Base-by-base conservation (phyloP, 1,140 invertebrate genomes). In the Cecropterus lyciades region DNA sequence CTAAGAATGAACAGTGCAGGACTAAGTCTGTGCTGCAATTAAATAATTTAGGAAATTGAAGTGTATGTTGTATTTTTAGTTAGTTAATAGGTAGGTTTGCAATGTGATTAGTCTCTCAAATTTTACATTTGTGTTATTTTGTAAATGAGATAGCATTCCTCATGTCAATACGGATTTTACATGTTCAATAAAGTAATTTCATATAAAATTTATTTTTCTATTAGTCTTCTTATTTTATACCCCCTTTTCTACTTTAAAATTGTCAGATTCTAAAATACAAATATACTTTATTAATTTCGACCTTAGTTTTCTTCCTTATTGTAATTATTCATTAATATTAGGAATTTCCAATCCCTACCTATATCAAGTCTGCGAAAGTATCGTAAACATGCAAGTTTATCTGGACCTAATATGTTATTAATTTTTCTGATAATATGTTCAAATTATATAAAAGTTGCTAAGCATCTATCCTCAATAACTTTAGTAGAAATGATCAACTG, bases 171-270 rank as follows among this genome's bases (percentile, higher is more conserved):
- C 82, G 89, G 89, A 88, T 92, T 92, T 93, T 92, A 93, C 91
- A 93, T 92, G 89, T 93, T 93, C 91, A 93, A 92, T 91, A 92
- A 93, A 92, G 86, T 92, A 92, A 93, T 92, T 93, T 93, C 92
- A 88, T 93, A 93, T 92, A 91, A 92, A 86, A 82, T 79, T 33
- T 85, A 71, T 85, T 84, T 83, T 82, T 84, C 82, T 82, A 78
- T 79, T 80, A 75, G 69, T 77, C 74, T 72, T 80, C n/a, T 80
- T 80, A 77, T 80, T 81, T 76, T 62, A 73, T 73, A 42, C 3
- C 57, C 57, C 16, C 15, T 10, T 3, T 24, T 20, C n/a, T 45
- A 15, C 17, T 33, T 33, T 33, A 10, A 9, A 33, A 24, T 3
- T 24, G 20, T 24, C 20, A 24, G 5, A 3, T 24, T 24, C 20